These are phyloP conservation scores for Eurystomus gularis DNA, from an alignment of 2,113 vertebrate species.

Conservation along the genomic window DNA sequence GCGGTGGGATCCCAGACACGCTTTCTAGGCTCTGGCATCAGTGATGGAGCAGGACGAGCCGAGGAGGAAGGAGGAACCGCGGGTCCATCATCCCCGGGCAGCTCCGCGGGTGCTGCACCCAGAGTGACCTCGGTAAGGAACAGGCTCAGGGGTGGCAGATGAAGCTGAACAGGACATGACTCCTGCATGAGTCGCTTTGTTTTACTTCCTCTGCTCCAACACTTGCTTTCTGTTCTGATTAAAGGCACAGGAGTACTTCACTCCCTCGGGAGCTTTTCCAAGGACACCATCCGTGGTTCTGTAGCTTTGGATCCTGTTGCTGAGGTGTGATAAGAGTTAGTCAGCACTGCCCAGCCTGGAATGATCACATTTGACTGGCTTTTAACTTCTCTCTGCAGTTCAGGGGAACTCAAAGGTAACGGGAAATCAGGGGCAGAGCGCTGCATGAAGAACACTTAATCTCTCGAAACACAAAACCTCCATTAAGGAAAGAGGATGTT, in stretches of 20 bases:
- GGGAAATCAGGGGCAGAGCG: background rate
- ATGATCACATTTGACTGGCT: fast-evolving
- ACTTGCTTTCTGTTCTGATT: background rate
- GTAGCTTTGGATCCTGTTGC: background rate
- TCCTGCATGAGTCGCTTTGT: background rate
- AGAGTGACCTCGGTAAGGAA: fast-evolving
- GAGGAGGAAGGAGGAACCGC: fast-evolving
- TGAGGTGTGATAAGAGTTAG: background rate
- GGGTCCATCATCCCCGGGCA: background rate
- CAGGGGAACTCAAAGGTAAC: background rate
- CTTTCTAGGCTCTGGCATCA: fast-evolving
- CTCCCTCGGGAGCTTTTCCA: background rate
- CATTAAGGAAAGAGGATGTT: background rate
- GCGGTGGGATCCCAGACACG: fast-evolving
- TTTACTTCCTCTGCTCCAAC: background rate
- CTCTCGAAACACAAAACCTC: background rate
- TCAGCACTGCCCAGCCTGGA: background rate
- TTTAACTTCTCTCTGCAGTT: background rate
- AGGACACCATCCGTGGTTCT: background rate
- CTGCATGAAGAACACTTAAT: background rate
- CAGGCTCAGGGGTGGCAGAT: fast-evolving
- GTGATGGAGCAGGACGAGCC: fast-evolving
- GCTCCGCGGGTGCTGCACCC: background rate
- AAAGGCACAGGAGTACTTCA: background rate
- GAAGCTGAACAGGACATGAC: background rate